Evolutionary conservation across 2,888 invertebrate genomes (phyloP), one percentile per base, ranked within the genome.

Genomic region (Netelia melanura): DNA sequence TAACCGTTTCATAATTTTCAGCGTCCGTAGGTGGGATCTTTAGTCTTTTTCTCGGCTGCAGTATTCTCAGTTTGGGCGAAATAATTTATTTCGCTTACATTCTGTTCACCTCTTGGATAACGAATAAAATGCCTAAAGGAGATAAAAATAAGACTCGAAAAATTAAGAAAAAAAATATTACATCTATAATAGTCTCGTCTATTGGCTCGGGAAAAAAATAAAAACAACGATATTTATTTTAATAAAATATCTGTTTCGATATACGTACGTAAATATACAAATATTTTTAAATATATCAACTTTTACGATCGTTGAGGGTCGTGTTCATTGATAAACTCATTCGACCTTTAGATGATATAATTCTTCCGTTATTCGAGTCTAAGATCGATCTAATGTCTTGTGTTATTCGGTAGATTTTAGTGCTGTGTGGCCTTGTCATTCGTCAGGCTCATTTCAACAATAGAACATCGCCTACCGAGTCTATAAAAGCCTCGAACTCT

Each of bases 401-500:
- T 10, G 8, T 44, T 61, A 44, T 21, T 44, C 3, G 14, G 48
- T 62, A 21, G n/a, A 79, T 65, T 56, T 43, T 30, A 17, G 23
- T 17, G 44, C 44, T 14, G 30, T 14, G 38, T 71, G 70, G 30
- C 76, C 75, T 82, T 75, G 76, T 17, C 71, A 70, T 81, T 76
- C 44, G 64, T 21, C 38, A 8, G 56, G 64, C 61, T 1, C 21
- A 43, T 70, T 5, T 48, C 54, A 48, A 21, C 21, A 21, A 58
- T 17, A 38, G 61, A 56, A 81, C 64, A 54, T 67, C 17, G 5
- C n/a, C 25, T 68, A 30, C 43, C 23, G 68, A 67, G 75, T 44
- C 75, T 82, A 82, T 82, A 82, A 82, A 82, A 76, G 70, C 64
- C 30, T 44, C 38, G 56, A 68, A 17, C 62, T 30, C 21, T 17